These are phyloP conservation scores for Leucophenga varia DNA, from an alignment of 1,140 invertebrate species.

Conservation along the genomic window DNA sequence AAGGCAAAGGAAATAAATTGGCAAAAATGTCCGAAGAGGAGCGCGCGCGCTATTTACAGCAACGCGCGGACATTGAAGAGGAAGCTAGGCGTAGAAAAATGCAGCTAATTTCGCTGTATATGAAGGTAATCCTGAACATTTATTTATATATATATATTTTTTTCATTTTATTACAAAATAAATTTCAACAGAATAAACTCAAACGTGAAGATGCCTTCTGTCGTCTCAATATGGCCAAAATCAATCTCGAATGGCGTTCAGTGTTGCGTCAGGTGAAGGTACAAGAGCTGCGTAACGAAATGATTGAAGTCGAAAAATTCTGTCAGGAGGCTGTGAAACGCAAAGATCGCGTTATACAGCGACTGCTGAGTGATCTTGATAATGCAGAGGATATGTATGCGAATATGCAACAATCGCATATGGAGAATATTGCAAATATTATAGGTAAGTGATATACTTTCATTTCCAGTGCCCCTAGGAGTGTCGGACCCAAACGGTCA, in stretches of 20 bases:
- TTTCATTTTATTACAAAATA: too few relatives aligned
- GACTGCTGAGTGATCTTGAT: conserved; percentile 66
- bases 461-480: too few relatives aligned
- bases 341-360: conserved; percentile 67
- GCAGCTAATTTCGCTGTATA: conserved; percentile 73
- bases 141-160: too few relatives aligned
- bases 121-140: conserved; percentile 68
- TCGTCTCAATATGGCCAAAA: conserved; percentile 76
- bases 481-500: not conserved
- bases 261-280: conserved; percentile 73
- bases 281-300: conserved; percentile 68
- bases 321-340: conserved; percentile 58
- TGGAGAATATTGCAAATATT: conserved; percentile 67
- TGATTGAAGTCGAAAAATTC: conserved; percentile 59
- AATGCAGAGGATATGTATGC: conserved; percentile 70
- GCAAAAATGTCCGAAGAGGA: conserved; percentile 82
- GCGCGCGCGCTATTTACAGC: conserved; percentile 73
- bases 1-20: conserved; percentile 73
- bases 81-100: conserved; percentile 74
- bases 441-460: conserved; percentile 60
- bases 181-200: conserved; percentile 69
- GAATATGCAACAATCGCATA: conserved; percentile 63
- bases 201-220: conserved; percentile 76
- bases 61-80: conserved; percentile 75
- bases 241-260: conserved; percentile 79